These are phyloP conservation scores for Pelochelys cantorii DNA, from an alignment of 2,797 vertebrate species.

Conservation along the genomic window DNA sequence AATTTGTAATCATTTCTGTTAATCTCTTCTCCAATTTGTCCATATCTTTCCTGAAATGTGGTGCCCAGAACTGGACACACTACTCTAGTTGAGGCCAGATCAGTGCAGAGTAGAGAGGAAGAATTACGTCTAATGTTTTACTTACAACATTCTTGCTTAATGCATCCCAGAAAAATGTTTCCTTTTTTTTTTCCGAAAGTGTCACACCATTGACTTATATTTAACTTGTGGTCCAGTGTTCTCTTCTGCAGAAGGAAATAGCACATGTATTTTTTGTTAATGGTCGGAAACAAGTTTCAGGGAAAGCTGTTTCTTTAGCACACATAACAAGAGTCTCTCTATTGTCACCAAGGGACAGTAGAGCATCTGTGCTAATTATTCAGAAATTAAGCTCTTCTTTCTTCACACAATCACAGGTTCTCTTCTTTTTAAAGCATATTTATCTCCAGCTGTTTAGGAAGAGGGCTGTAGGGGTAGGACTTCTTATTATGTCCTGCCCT, in stretches of 20 bases:
- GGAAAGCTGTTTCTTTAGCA: conserved; percentile 11
- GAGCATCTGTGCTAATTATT: not conserved
- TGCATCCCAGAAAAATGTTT: no score
- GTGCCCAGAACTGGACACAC: no score
- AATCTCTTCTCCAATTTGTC: no score
- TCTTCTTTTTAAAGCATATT: not conserved
- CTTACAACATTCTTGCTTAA: no score
- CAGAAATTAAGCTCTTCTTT: not conserved
- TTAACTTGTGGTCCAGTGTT: not conserved
- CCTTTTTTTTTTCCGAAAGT: no score
- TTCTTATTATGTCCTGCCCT: not conserved
- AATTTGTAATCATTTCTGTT: no score
- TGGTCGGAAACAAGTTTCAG: conserved; percentile 22
- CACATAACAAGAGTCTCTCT: not conserved
- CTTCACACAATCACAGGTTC: not conserved
- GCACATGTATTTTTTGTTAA: conserved; percentile 53
- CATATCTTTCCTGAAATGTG: no score
- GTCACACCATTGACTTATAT: no score
- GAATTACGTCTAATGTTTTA: no score
- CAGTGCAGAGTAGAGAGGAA: no score
- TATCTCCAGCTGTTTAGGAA: not conserved
- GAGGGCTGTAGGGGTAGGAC: rapidly evolving
- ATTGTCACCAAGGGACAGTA: not conserved
- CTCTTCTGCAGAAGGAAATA: conserved; percentile 51
- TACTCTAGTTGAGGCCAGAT: no score